Conservation (phyloP, 2,113 vertebrate species). For the Hyperoodon ampullatus region DNA sequence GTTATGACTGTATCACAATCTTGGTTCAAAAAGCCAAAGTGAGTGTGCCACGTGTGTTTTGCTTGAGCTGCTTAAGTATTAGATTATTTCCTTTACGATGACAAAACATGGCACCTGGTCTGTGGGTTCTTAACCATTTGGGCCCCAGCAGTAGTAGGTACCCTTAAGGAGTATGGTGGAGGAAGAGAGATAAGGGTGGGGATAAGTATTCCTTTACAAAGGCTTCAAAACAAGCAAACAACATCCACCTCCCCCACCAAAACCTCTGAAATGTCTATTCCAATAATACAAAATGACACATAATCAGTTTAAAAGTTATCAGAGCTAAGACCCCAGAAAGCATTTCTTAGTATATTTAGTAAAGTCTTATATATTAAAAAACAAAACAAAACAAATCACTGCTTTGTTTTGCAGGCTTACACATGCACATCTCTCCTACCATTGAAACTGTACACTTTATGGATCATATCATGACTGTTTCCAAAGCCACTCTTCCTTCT, state of each 20-base stretch:
- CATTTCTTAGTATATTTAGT: neutral
- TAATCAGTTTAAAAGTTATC: neutral
- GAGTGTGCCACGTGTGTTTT: neutral
- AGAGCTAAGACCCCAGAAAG: neutral
- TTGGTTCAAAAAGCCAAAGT: neutral
- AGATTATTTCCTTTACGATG: neutral
- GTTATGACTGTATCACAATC: neutral
- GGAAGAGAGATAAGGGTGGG: neutral
- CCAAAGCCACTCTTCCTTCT: neutral
- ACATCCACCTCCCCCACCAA: fast-evolving
- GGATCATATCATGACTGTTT: neutral
- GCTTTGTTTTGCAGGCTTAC: neutral
- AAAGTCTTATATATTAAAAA: neutral
- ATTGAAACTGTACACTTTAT: neutral
- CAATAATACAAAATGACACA: neutral
- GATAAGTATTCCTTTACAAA: neutral
- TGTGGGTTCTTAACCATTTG: neutral
- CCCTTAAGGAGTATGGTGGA: neutral
- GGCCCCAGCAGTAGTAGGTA: neutral
- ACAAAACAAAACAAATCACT: neutral
- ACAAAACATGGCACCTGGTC: neutral
- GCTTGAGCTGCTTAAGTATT: neutral
- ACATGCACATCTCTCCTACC: neutral
- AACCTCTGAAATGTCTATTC: neutral
- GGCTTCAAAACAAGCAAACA: neutral